Evolutionary conservation across 2,113 vertebrate genomes (phyloP), one percentile per base, ranked within the genome.

Genomic region (Rhizomys pruinosus): DNA sequence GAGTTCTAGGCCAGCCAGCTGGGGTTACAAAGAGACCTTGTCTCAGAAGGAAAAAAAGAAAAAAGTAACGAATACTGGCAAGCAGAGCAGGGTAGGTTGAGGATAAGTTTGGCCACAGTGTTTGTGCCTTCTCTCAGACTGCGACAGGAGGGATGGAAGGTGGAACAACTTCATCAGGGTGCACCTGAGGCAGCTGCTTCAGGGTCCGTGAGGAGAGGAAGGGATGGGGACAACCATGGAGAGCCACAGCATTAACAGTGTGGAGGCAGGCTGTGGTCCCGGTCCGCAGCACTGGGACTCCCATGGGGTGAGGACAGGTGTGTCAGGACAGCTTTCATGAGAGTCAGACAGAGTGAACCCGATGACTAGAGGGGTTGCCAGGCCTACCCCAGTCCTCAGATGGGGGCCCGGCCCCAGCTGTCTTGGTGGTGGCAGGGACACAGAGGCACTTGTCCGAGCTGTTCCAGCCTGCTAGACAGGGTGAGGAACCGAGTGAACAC

Each of bases 91-190:
- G 59, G 42, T 32, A 9, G 12, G 52, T 34, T 29, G 6, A 16
- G 27, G 44, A 52, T 25, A 17, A 59, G n/a, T 4, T 22, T 8
- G 4, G 71, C 29, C 17, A 1, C 2, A 20, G 20, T 5, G 15
- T 55, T 91, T 68, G 23, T 78, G 74, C 42, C 39, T 79, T 64
- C 59, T 84, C 59, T 64, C n/a, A 73, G 44, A 63, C 19, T 11
- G 34, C 25, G 55, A 64, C 69, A 82, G 73, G 79, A 80, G 16
- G 42, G 39, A 34, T 4, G 78, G 78, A 61, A 66, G 77, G 42
- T 11, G 93, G 87, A 94, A 39, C 84, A 94, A n/a, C n/a, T 92
- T 79, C 52, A 61, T 27, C 77, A 66, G 37, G n/a, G 61, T 39
- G 73, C 37, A n/a, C 7, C 47, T 11, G 52, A 44, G 7, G 76